Base-by-base conservation (phyloP, 2,888 invertebrate species). In the Cerceris ruficornis region DNA sequence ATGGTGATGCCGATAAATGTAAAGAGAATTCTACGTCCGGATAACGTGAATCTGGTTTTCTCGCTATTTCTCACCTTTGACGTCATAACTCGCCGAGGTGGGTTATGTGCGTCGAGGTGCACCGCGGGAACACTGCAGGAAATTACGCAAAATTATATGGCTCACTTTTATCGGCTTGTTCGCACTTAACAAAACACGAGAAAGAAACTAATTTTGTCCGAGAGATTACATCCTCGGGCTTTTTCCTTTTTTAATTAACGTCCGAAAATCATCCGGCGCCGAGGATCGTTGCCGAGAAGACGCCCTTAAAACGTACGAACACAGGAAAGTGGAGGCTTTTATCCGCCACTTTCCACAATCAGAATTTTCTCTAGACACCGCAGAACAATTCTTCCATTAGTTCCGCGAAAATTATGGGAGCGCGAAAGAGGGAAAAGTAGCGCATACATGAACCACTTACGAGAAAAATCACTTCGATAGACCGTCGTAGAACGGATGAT, bases 351-450 rank as follows among this genome's bases (percentile, higher is more conserved):
- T 81, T 81, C 80, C 80, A 81, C 76, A 52, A 17, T 15, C 17
- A 60, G 72, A 70, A 80, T 81, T 81, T 81, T 75, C 80, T 69
- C 81, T 68, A 75, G 71, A 60, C 67, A 59, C 50, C 64, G 74
- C 69, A 57, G 55, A 71, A 28, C 74, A 54, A 60, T 72, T 71
- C 77, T 61, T 54, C 50, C 52, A 42, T 54, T 58, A 68, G 68
- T 39, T 55, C 28, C 72, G 64, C 73, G 76, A 75, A 60, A 80
- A 72, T 77, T 74, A 81, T 80, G 80, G 70, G 81, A 81, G 81
- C 81, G 80, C 80, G 77, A 77, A 81, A 71, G 70, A 62, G 70
- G 74, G 69, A 80, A 81, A 81, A 80, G 74, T 81, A 75, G 80
- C 76, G 73, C 80, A 69, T 15, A 64, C 65, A 14, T 41, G 58